Conservation (phyloP, 2,113 vertebrate genomes). For the Tichodroma muraria region DNA sequence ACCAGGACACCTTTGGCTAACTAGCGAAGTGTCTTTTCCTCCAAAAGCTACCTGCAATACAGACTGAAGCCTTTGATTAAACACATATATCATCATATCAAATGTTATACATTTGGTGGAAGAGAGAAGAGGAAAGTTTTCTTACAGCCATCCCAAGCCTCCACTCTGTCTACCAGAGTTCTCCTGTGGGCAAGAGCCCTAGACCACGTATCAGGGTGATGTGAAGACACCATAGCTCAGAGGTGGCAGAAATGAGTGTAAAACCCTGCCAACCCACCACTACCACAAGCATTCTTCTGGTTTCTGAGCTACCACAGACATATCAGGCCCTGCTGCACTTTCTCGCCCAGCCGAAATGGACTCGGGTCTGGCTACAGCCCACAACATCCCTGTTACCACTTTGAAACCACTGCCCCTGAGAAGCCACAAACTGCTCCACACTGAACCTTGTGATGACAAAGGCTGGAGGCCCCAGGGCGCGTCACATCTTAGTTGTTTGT, state of each 20-base stretch:
- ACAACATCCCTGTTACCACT: not conserved
- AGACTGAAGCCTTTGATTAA: not conserved
- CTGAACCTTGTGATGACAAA: not conserved
- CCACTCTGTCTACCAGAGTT: not conserved
- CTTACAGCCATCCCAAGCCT: not conserved
- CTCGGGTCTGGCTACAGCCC: not conserved
- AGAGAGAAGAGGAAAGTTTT: not conserved
- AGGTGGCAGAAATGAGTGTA: not conserved
- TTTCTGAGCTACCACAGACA: not conserved
- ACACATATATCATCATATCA: not conserved
- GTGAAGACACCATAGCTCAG: not conserved
- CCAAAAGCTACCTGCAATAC: not conserved
- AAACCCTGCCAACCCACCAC: not conserved
- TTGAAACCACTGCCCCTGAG: not conserved
- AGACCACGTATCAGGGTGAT: rapidly evolving
- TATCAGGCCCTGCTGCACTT: not conserved
- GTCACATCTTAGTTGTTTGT: not conserved
- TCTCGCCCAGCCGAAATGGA: not conserved
- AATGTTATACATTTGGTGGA: not conserved
- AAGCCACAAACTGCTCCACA: not conserved
- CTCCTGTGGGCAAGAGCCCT: rapidly evolving
- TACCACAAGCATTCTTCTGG: not conserved
- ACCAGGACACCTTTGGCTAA: not conserved
- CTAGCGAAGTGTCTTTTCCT: not conserved
- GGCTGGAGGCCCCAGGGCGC: not conserved